Evolutionary conservation across 2,797 vertebrate species (phyloP), one percentile per base, ranked within the genome.

Genomic region (Spinibarbus caldwelli): DNA sequence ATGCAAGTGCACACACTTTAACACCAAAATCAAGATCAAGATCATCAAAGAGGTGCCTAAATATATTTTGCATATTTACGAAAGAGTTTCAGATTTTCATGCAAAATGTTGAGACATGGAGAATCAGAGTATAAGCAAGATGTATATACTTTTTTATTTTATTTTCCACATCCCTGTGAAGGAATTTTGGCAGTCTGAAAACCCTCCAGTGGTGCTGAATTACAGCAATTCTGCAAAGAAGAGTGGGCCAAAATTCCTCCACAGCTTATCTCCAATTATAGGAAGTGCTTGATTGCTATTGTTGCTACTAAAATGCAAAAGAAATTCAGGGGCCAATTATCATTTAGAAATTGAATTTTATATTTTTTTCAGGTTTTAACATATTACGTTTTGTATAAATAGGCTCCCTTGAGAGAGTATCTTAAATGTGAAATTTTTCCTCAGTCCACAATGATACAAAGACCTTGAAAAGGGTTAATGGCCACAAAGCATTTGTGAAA

Each of bases 381-480:
- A 49, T 49, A 31, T 49, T 31, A 49, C 2, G 1, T n/a, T 76
- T 76, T 76, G 31, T 38, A 76, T 54, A 12, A 52, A 52, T 31
- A 15, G 72, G 29, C 52, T 57, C 47, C 78, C 36, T 43, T 41
- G 23, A 66, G 70, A 87, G 88, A 90, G 94, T 95, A 93, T 93
- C 92, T 93, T 89, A 90, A 91, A 90, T 93, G 93, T 94, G 92
- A 94, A 90, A 91, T 89, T 90, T 86, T 91, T 85, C 87, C 89
- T 92, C 95, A 95, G 95, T 95, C 94, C 93, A 87, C 86, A 95
- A 94, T 93, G 93, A 94, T 90, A 93, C 93, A 94, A 91, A 88
- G 93, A 92, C 90, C 90, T 88, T 91, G 93, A 94, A 94, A 93
- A 92, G 93, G 93, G 92, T 92, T 92, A 92, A 90, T 93, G 91